A percentile compares a stretch with the other conserved stretches of the same genome.
Evolutionary conservation across 2,113 vertebrate genomes (phyloP).

Genomic region (Colaptes auratus): DNA sequence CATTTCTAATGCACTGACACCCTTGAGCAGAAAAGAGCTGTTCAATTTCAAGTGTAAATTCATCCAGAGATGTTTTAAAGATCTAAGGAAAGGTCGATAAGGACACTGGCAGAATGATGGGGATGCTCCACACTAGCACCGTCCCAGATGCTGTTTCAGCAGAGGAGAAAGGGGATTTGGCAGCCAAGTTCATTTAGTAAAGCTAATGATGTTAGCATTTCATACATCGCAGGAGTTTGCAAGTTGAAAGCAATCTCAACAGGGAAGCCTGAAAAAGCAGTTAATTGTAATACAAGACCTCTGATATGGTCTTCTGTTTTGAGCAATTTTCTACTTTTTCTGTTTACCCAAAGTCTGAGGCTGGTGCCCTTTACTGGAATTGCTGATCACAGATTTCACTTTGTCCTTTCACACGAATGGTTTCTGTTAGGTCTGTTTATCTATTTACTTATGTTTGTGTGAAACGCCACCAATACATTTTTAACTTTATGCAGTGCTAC

Average conservation of each 20-base stretch:
- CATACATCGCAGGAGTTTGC: accelerated
- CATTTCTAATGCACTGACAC: neutral
- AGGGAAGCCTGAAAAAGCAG: neutral
- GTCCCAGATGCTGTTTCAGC: neutral
- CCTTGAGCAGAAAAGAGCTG: neutral
- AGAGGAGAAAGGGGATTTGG: neutral
- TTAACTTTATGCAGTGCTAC: neutral
- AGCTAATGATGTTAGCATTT: neutral
- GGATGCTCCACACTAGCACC: neutral
- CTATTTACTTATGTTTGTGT: neutral
- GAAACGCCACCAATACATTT: neutral
- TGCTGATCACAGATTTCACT: neutral
- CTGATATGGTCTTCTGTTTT: neutral
- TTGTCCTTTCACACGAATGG: neutral
- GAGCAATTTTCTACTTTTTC: neutral
- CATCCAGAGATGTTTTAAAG: neutral
- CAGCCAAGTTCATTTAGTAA: neutral
- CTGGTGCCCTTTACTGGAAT: neutral
- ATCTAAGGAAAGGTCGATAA: neutral
- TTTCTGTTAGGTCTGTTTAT: neutral
- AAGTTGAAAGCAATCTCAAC: neutral
- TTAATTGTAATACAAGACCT: neutral
- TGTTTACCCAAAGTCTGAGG: neutral
- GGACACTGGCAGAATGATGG: neutral
- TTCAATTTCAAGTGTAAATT: neutral